Percentiles rank a stretch among this genome's conserved stretches.
Conservation (phyloP, 2,888 invertebrate genomes). For the Epirrhoe alternata region DNA sequence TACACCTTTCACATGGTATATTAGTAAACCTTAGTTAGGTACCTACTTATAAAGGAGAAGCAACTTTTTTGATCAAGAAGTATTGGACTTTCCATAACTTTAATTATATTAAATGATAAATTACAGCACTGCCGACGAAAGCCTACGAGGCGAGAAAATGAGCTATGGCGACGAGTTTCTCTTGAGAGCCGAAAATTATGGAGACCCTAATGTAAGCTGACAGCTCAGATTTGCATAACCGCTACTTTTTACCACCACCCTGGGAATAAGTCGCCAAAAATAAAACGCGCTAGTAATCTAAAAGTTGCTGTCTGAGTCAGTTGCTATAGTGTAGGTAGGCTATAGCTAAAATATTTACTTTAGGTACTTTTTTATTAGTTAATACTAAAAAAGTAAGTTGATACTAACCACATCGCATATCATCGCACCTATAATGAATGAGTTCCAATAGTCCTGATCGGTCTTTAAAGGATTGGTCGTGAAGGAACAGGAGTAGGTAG, state of each 20-base stretch:
- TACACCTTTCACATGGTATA: no score
- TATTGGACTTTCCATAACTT: not conserved
- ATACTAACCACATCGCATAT: no score
- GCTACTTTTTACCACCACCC: constrained; percentile 8
- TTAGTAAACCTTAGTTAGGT: no score
- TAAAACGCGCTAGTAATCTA: not conserved
- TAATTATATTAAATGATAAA: constrained; percentile 25
- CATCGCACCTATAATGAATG: no score
- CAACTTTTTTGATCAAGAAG: not conserved
- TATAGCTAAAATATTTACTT: no score
- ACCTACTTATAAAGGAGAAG: not conserved
- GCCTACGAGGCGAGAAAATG: constrained; percentile 64
- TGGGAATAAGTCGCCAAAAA: not conserved
- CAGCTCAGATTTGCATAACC: constrained; percentile 25
- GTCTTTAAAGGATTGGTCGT: no score
- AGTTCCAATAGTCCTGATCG: no score
- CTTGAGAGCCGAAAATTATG: constrained; percentile 75
- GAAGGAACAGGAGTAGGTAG: no score
- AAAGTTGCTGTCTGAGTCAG: not conserved
- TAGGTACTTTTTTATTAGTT: no score
- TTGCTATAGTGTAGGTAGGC: no score
- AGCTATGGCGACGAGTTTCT: constrained; percentile 79
- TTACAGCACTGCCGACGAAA: constrained; percentile 62
- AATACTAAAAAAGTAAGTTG: no score
- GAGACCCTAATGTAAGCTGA: constrained; percentile 65